These are phyloP conservation scores for Agapetus fuscipes DNA, from an alignment of 2,888 invertebrate species.

Conservation along the genomic window DNA sequence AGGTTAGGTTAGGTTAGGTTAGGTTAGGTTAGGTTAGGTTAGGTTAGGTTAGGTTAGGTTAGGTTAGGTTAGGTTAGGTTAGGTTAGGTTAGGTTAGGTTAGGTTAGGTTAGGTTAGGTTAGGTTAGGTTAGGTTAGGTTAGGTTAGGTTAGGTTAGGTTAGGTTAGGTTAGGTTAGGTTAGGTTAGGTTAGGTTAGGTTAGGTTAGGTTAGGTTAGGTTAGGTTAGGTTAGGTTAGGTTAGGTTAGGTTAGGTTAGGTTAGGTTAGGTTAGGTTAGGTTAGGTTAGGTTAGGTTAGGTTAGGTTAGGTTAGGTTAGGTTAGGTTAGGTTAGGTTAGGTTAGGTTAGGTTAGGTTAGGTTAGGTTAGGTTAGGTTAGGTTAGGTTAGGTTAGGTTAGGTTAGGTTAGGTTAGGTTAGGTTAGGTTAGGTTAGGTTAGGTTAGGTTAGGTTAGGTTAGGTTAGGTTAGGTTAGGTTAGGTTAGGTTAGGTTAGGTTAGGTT, in stretches of 20 bases:
- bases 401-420: constrained; percentile 1
- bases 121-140: constrained; percentile 15
- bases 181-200: constrained; percentile 16
- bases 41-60: constrained; percentile 7
- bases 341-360: constrained; percentile 16
- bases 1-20: not conserved
- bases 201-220: constrained; percentile 14
- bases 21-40: not conserved
- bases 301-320: constrained; percentile 5
- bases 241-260: constrained; percentile 10
- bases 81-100: constrained; percentile 7
- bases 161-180: constrained; percentile 14
- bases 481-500: constrained; percentile 21
- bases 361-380: constrained; percentile 20
- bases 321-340: constrained; percentile 1
- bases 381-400: constrained; percentile 19
- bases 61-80: constrained; percentile 12
- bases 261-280: constrained; percentile 5
- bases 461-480: constrained; percentile 14
- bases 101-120: not conserved
- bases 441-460: constrained; percentile 12
- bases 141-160: constrained; percentile 15
- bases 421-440: not conserved
- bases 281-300: constrained; percentile 19
- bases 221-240: constrained; percentile 15